Percentiles rank a stretch among this genome's conserved stretches.
These are phyloP conservation scores for Archilochus colubris DNA, from an alignment of 2,113 vertebrate genomes.

Conservation along the genomic window DNA sequence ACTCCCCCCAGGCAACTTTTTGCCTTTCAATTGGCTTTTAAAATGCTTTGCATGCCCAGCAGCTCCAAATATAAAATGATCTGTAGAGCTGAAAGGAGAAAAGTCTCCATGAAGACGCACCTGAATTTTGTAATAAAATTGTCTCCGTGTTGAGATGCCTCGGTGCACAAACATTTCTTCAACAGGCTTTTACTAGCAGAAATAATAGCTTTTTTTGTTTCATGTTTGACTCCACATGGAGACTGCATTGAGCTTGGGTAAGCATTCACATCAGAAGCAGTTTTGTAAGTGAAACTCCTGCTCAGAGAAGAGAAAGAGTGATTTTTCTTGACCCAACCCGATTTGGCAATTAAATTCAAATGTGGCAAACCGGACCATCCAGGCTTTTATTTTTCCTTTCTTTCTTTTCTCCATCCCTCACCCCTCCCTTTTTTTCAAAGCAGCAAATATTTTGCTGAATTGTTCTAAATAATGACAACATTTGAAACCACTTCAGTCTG, in stretches of 20 bases:
- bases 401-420: neutral
- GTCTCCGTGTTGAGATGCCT: neutral
- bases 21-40: constrained; percentile 32
- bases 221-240: neutral
- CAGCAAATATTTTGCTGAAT: constrained; percentile 56
- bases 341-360: constrained; percentile 47
- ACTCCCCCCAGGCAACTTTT: neutral
- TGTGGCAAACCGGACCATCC: constrained; percentile 29
- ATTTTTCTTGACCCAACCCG: constrained; percentile 50
- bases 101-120: neutral
- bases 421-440: constrained; percentile 54
- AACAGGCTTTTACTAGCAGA: neutral
- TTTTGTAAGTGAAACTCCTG: neutral
- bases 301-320: constrained; percentile 48
- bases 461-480: constrained; percentile 59
- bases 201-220: neutral
- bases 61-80: constrained; percentile 28
- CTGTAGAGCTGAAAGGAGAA: neutral
- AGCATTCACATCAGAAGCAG: constrained; percentile 15
- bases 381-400: constrained; percentile 47
- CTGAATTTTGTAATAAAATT: constrained; percentile 36
- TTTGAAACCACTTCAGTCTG: constrained; percentile 54
- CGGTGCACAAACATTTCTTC: neutral
- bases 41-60: constrained; percentile 3
- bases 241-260: constrained; percentile 3